A percentile compares a stretch with the other conserved stretches of the same genome.
Conservation (phyloP, 2,113 vertebrate genomes). For the Trematomus loennbergii region DNA sequence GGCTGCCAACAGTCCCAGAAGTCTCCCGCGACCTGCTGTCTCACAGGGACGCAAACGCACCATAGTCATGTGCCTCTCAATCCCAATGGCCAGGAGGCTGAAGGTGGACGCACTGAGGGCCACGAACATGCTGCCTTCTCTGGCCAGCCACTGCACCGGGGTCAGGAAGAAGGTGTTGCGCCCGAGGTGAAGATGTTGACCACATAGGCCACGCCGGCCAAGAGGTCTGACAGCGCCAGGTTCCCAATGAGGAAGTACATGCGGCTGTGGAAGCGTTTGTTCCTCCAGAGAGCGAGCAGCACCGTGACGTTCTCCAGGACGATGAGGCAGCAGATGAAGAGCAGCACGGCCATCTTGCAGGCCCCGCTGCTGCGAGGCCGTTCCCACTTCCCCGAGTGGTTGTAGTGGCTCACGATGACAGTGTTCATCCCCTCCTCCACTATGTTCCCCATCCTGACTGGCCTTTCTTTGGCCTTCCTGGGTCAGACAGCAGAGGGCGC, state of each 20-base stretch:
- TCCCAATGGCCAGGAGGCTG: constrained; percentile 85
- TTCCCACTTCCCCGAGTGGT: constrained; percentile 85
- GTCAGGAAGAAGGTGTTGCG: constrained; percentile 80
- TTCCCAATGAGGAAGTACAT: constrained; percentile 87
- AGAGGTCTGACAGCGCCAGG: constrained; percentile 84
- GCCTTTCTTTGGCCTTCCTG: constrained; percentile 44
- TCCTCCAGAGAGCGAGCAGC: constrained; percentile 82
- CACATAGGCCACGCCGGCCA: constrained; percentile 85
- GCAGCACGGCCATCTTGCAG: constrained; percentile 78
- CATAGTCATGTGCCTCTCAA: constrained; percentile 87
- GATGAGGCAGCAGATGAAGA: constrained; percentile 83
- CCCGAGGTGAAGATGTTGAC: constrained; percentile 86
- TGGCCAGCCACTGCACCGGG: constrained; percentile 80
- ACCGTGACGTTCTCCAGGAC: constrained; percentile 85
- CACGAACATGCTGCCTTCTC: constrained; percentile 87
- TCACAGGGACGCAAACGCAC: constrained; percentile 83
- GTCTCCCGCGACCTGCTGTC: constrained; percentile 77
- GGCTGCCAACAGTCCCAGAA: constrained; percentile 80
- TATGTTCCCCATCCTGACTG: constrained; percentile 63
- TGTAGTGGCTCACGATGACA: constrained; percentile 82
- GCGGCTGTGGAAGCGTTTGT: constrained; percentile 85
- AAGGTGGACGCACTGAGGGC: constrained; percentile 86
- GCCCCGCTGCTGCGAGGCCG: constrained; percentile 54
- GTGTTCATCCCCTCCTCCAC: constrained; percentile 78
- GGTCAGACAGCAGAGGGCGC: constrained; percentile 79